Evolutionary conservation across 2,113 vertebrate genomes (phyloP).

Genomic region (Mungos mungo): DNA sequence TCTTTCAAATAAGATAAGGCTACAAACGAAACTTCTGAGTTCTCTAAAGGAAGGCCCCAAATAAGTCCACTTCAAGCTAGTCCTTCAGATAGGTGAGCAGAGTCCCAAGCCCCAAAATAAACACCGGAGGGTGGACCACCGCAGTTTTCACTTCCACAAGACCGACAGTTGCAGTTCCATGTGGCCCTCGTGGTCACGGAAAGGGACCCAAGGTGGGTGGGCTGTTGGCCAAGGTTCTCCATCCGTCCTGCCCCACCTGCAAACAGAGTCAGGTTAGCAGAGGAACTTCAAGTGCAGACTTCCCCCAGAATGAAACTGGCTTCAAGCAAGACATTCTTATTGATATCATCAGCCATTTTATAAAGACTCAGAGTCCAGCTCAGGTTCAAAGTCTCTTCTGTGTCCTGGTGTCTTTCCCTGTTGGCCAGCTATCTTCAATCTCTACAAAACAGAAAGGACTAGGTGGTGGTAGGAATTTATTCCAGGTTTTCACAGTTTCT

Average conservation of each 20-base stretch:
- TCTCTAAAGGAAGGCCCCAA: neutral
- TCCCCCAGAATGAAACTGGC: neutral
- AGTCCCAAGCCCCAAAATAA: conserved; percentile 2
- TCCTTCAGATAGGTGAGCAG: neutral
- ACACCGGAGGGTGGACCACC: neutral
- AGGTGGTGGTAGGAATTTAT: neutral
- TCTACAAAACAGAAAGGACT: neutral
- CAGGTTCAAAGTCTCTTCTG: neutral
- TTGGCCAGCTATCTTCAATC: neutral
- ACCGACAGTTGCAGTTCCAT: conserved; percentile 43
- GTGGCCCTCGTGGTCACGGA: neutral
- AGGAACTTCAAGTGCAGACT: neutral
- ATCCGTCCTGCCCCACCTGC: neutral
- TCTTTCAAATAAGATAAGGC: neutral
- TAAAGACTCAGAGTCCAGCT: neutral
- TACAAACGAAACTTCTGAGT: neutral
- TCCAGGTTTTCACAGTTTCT: neutral
- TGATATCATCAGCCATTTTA: accelerated
- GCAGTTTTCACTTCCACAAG: conserved; percentile 57
- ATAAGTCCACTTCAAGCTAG: neutral
- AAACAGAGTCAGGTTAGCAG: neutral
- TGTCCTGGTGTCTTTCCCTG: neutral
- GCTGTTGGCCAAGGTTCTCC: neutral
- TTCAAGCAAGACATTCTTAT: neutral
- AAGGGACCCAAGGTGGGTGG: neutral